Evolutionary conservation across 2,113 vertebrate genomes (phyloP), one percentile per base, ranked within the genome.

Genomic region (Callorhinus ursinus): DNA sequence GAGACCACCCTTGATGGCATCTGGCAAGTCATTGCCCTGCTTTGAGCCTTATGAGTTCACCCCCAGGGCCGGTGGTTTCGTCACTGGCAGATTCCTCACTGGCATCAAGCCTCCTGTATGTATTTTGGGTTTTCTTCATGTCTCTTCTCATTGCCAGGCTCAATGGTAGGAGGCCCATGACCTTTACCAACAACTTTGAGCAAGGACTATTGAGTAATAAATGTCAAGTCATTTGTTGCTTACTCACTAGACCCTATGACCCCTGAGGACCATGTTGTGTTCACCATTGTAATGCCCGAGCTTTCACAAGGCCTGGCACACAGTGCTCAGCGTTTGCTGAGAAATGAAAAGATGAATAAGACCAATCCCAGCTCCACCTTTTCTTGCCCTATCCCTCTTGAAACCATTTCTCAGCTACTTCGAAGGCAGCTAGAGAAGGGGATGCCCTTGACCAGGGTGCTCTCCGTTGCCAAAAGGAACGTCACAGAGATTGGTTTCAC

Each of bases 21-120:
- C 99, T 98, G 99, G 99, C 92, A 99, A 99, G 97, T 99, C 99
- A 0, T 97, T 99, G 93, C 99, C 99, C 0, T 99, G 99, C 98
- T 99, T 99, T 94, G 99, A 99, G 97, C 99, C 99, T 1, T 99
- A 99, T 0, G 99, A 99, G 42, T 99, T 99, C 12, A 98, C 99
- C 0, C 99, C 99, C 0, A 98, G 99, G 14, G 99, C 99, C 1
- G 99, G 99, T 0, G 99, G 99, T 84, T 99, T 99, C 55, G 99
- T 99, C 86, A 99, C 99, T 2, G 99, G 99, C 83, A 99, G 99
- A 88, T 99, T 99, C 97, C 99, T 99, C 97, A 99, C 99, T 0
- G 99, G 99, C 49, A 99, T 99, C 98, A 99, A 98, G 88, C 99
- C 99, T 96, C 99, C 99, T 71, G 99, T 99, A 98, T 96, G 99